Percentiles rank a stretch among this genome's conserved stretches.
Conservation (phyloP, 2,888 invertebrate genomes). For the Chalcosyrphus nemorum region DNA sequence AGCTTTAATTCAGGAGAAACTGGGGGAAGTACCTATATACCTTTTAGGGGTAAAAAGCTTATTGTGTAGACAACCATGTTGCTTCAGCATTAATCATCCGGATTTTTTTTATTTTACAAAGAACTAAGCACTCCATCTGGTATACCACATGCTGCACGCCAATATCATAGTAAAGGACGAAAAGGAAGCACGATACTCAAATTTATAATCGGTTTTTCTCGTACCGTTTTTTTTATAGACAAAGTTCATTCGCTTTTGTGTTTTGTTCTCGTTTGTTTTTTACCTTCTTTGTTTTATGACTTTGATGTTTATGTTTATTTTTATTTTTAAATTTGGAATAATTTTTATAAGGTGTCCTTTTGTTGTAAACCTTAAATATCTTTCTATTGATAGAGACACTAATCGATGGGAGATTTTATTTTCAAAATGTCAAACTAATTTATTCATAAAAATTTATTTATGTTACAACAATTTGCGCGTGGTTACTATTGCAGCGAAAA, state of each 20-base stretch:
- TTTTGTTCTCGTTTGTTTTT: not conserved
- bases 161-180: not conserved
- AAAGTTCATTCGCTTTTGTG: not conserved
- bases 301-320: not conserved
- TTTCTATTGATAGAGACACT: not conserved
- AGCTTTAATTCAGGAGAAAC: not conserved
- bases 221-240: not conserved
- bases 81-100: not conserved
- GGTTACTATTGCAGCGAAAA: no score
- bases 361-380: not conserved
- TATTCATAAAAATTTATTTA: no score
- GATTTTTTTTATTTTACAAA: not conserved
- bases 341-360: not conserved
- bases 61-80: not conserved
- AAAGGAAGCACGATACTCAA: not conserved
- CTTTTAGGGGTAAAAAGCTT: no score
- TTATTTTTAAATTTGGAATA: not conserved
- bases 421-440: no score
- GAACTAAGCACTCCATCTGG: not conserved
- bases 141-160: not conserved
- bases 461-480: no score
- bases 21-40: no score
- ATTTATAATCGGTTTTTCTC: not conserved
- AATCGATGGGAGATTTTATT: not conserved
- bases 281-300: not conserved